These are phyloP conservation scores for Baryphthengus martii DNA, from an alignment of 2,113 vertebrate species.

Conservation along the genomic window DNA sequence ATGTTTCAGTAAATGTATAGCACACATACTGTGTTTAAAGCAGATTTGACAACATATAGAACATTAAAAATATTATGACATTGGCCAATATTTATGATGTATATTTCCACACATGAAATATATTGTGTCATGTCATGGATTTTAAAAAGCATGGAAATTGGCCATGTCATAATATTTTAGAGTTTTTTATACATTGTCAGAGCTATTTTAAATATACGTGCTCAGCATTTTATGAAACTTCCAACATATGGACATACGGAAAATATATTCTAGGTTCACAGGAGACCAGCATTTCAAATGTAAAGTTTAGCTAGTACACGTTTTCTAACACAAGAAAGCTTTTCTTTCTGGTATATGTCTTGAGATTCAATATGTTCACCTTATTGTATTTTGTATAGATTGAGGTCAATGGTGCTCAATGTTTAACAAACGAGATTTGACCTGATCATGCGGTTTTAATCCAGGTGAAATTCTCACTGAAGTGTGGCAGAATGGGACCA, in stretches of 20 bases:
- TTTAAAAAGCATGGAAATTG: conserved; percentile 68
- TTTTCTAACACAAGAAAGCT: neutral
- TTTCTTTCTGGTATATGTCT: neutral
- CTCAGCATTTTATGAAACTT: conserved; percentile 71
- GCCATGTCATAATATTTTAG: conserved; percentile 68
- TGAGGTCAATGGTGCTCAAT: neutral
- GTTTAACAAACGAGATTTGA: neutral
- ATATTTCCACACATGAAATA: conserved; percentile 68
- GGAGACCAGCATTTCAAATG: conserved; percentile 47
- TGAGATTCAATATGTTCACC: neutral
- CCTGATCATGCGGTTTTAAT: neutral
- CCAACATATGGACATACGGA: conserved; percentile 60
- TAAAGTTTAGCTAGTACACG: conserved; percentile 12
- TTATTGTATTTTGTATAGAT: neutral
- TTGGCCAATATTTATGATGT: conserved; percentile 63
- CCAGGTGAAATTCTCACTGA: neutral
- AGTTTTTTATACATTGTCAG: conserved; percentile 65
- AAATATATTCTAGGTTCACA: conserved; percentile 57
- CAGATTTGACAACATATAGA: conserved; percentile 65
- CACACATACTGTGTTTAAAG: conserved; percentile 51
- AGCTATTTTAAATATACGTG: conserved; percentile 66
- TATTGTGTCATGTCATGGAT: conserved; percentile 64
- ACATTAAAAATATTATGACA: conserved; percentile 66
- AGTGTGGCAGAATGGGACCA: neutral
- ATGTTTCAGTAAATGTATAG: conserved; percentile 54